A percentile compares a stretch with the other conserved stretches of the same genome.
These are phyloP conservation scores for Xenopus petersii DNA, from an alignment of 2,797 vertebrate genomes.

Conservation along the genomic window DNA sequence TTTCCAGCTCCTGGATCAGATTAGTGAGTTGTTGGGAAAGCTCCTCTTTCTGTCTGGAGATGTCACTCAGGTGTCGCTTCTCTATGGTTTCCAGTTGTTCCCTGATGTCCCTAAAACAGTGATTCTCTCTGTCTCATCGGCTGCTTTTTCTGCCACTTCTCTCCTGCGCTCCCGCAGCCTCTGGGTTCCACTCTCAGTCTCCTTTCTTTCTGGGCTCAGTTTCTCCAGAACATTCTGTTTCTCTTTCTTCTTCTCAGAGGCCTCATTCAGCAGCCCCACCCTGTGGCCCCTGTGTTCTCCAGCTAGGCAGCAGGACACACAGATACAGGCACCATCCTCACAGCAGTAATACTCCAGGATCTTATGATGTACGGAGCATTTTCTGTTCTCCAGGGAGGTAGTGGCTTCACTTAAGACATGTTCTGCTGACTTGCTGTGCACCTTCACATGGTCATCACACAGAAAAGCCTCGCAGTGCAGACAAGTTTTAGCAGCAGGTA, in stretches of 20 bases:
- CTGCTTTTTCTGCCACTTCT: background rate
- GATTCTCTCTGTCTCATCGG: background rate
- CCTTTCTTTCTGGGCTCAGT: background rate
- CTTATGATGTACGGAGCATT: background rate
- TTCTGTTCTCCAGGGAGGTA: background rate
- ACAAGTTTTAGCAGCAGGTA: conserved; percentile 1
- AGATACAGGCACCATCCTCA: background rate
- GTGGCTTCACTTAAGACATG: background rate
- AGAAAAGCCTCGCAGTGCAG: background rate
- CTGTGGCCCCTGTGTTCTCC: background rate
- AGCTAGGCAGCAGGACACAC: background rate
- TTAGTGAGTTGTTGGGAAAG: background rate
- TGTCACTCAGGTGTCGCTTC: background rate
- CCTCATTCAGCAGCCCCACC: background rate
- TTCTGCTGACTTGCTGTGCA: background rate
- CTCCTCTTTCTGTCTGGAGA: background rate
- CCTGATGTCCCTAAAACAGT: conserved; percentile 6
- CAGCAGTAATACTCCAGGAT: background rate
- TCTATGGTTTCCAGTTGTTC: background rate
- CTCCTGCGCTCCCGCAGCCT: background rate
- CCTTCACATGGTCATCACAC: background rate
- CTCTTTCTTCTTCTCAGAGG: conserved; percentile 3
- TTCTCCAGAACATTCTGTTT: background rate
- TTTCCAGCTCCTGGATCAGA: background rate
- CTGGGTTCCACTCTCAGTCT: background rate